phyloP scores from a whole-genome alignment of 2,888 invertebrate species.

The Sesia bembeciformis region DNA sequence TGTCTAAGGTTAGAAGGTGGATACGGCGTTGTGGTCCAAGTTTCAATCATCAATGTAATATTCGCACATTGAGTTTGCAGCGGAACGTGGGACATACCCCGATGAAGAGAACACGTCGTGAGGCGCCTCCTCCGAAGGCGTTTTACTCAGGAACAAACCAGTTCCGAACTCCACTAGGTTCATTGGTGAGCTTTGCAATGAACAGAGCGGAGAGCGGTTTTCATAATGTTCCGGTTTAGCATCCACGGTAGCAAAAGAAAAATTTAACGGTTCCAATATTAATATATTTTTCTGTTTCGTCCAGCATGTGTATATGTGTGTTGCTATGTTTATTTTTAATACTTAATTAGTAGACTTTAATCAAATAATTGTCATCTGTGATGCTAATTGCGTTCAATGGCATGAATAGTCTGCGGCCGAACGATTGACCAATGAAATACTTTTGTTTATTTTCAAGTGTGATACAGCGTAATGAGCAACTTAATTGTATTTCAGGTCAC shows the following conservation, averaged over 20 bases:
- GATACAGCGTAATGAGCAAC: too few relatives aligned
- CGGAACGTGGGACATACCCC: conserved; percentile 71
- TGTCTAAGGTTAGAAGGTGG: too few relatives aligned
- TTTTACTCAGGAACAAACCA: conserved; percentile 93
- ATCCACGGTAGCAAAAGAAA: conserved; percentile 69
- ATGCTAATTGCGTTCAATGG: too few relatives aligned
- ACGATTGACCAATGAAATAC: too few relatives aligned
- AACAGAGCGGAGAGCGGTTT: conserved; percentile 29
- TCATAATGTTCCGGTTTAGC: conserved; percentile 46
- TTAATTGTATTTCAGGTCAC: too few relatives aligned
- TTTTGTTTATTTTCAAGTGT: too few relatives aligned
- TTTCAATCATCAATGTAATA: too few relatives aligned
- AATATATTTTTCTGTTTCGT: conserved; percentile 20
- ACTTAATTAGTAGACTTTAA: too few relatives aligned
- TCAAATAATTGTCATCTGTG: too few relatives aligned
- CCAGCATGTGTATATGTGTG: conserved; percentile 35
- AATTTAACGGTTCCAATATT: conserved; percentile 48
- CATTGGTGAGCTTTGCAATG: conserved; percentile 85
- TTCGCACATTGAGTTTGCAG: conserved; percentile 22
- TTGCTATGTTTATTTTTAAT: conserved; percentile 7
- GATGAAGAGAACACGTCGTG: conserved; percentile 77
- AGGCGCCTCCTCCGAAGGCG: conserved; percentile 91
- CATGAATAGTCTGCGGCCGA: too few relatives aligned
- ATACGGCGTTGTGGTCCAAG: too few relatives aligned
- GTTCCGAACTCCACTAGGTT: conserved; percentile 97